These are phyloP conservation scores for Acromyrmex charruanus DNA, from an alignment of 1,140 invertebrate genomes.

Conservation along the genomic window DNA sequence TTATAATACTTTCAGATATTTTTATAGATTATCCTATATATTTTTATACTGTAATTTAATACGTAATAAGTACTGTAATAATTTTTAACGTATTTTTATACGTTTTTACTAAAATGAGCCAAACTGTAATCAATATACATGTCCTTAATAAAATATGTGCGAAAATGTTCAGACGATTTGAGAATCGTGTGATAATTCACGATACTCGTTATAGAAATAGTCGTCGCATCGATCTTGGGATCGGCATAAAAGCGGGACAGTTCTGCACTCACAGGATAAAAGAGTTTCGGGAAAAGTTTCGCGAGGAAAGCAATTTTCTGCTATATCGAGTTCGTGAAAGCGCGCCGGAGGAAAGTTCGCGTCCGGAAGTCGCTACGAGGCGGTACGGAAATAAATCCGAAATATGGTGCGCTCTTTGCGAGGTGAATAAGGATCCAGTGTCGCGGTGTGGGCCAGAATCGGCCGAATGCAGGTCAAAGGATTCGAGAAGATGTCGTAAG, in stretches of 20 bases:
- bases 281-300: constrained; percentile 51
- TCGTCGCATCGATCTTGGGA: constrained; percentile 54
- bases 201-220: constrained; percentile 47
- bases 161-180: not conserved
- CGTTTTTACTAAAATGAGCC: too few species aligned
- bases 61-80: too few species aligned
- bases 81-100: not conserved
- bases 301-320: constrained; percentile 68
- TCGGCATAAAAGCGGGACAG: constrained; percentile 41
- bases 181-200: constrained; percentile 37
- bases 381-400: constrained; percentile 66
- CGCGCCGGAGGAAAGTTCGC: constrained; percentile 62
- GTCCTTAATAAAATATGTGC: constrained; percentile 2
- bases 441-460: constrained; percentile 16
- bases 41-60: not conserved
- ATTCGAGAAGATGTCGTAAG: constrained; percentile 70
- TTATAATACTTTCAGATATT: not conserved
- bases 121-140: not conserved
- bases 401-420: constrained; percentile 62
- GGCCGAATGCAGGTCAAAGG: constrained; percentile 67
- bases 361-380: constrained; percentile 50
- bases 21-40: not conserved
- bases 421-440: constrained; percentile 56
- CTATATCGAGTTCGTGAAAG: constrained; percentile 68
- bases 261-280: constrained; percentile 13